Percentiles rank a stretch among this genome's conserved stretches.
These are phyloP conservation scores for Trichonephila inaurata DNA, from an alignment of 1,140 invertebrate species.

Conservation along the genomic window DNA sequence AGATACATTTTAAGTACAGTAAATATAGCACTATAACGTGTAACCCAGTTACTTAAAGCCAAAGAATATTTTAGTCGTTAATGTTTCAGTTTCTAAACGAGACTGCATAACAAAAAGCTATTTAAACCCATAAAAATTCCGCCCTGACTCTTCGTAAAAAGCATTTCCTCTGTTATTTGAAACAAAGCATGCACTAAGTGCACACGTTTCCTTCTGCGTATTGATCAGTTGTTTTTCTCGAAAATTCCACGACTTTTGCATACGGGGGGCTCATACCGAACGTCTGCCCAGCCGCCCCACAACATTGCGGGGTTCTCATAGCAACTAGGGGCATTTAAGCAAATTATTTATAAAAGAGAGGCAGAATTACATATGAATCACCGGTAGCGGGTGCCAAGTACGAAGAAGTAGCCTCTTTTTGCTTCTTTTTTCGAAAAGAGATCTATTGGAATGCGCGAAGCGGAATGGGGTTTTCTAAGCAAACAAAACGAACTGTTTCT, in stretches of 20 bases:
- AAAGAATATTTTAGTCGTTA: too few relatives aligned
- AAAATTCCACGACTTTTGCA: neutral
- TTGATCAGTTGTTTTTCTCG: neutral
- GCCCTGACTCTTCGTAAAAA: too few relatives aligned
- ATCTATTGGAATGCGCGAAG: neutral
- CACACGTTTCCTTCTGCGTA: too few relatives aligned
- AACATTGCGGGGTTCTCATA: conserved; percentile 22
- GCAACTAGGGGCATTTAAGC: conserved; percentile 6
- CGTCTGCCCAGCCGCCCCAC: neutral
- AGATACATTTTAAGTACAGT: too few relatives aligned
- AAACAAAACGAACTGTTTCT: too few relatives aligned
- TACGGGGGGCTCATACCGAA: neutral
- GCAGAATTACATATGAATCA: neutral
- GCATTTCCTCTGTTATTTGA: too few relatives aligned
- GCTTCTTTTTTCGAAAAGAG: neutral
- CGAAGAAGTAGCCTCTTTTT: neutral
- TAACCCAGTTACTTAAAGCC: too few relatives aligned
- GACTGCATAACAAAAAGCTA: too few relatives aligned
- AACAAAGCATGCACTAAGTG: too few relatives aligned
- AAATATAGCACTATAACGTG: too few relatives aligned
- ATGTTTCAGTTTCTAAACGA: too few relatives aligned
- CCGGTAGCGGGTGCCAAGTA: neutral
- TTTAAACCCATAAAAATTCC: too few relatives aligned
- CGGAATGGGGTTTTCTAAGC: neutral
- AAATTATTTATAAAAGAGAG: conserved; percentile 24